Percentiles rank a stretch among this genome's conserved stretches.
Evolutionary conservation across 2,888 invertebrate species (phyloP).

Genomic region (Notodromas monacha): DNA sequence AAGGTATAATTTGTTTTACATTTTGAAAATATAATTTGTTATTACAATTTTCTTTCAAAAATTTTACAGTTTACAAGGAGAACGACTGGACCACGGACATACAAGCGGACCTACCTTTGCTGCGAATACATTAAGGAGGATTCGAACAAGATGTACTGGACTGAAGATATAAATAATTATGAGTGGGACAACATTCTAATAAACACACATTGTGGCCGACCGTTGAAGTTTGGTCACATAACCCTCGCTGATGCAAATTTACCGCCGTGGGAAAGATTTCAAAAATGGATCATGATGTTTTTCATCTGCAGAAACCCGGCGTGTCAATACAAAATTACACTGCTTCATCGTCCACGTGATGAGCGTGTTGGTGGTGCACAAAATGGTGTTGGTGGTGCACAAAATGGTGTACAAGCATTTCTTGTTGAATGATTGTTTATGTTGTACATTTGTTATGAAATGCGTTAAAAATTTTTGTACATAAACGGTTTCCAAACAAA

Average conservation of each 20-base stretch:
- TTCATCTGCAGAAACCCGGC: slow-evolving; percentile 4
- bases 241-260: slow-evolving; percentile 4
- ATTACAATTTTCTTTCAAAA: slow-evolving; percentile 4
- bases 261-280: slow-evolving; percentile 4
- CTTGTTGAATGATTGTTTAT: slow-evolving; percentile 4
- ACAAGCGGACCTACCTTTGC: slow-evolving; percentile 4
- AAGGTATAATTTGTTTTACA: slow-evolving; percentile 4
- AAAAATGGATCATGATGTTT: slow-evolving; percentile 4
- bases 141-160: slow-evolving; percentile 4
- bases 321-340: slow-evolving; percentile 4
- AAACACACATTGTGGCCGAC: slow-evolving; percentile 4
- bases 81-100: slow-evolving; percentile 4
- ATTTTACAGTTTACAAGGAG: slow-evolving; percentile 4
- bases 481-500: slow-evolving; percentile 4
- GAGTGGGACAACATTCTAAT: slow-evolving; percentile 4
- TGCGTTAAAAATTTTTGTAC: slow-evolving; percentile 4
- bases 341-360: slow-evolving; percentile 4
- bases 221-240: slow-evolving; percentile 2
- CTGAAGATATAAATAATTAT: slow-evolving; percentile 4
- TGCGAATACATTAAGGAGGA: slow-evolving; percentile 4
- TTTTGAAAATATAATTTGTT: slow-evolving; percentile 4
- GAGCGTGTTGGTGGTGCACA: slow-evolving; percentile 4
- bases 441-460: slow-evolving; percentile 4
- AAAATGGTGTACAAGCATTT: slow-evolving; percentile 4
- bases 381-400: slow-evolving; percentile 4